Evolutionary conservation across 2,888 invertebrate genomes (phyloP).

Genomic region (Dysmachus trigonus): DNA sequence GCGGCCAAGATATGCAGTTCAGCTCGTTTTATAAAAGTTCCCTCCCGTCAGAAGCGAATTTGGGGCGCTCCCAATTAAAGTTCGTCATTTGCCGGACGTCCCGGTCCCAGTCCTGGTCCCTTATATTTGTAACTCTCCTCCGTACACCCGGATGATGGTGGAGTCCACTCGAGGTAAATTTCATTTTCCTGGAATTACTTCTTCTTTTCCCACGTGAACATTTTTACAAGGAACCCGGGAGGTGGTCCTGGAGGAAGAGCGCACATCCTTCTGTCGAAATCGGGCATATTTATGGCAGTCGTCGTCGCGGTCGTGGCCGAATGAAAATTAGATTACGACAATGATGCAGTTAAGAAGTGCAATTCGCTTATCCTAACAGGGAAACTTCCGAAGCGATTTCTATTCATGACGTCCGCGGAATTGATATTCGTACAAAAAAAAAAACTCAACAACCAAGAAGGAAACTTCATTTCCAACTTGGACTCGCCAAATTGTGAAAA

Average conservation of each 20-base stretch:
- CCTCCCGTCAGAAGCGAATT: not conserved
- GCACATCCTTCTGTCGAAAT: not conserved
- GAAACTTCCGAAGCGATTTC: conserved; percentile 12
- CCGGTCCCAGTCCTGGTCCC: no score
- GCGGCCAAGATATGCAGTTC: conserved; percentile 14
- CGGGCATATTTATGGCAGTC: not conserved
- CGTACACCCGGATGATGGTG: not conserved
- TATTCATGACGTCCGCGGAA: conserved; percentile 17
- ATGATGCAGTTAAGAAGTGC: conserved; percentile 11
- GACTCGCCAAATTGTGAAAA: not conserved
- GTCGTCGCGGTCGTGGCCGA: not conserved
- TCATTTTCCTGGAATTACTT: conserved; percentile 1
- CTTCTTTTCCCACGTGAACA: not conserved
- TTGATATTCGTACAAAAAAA: not conserved
- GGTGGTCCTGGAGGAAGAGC: not conserved
- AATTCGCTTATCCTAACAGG: conserved; percentile 19
- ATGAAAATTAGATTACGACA: conserved; percentile 16
- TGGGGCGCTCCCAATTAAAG: conserved; percentile 28
- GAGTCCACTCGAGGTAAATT: not conserved
- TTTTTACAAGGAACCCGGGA: not conserved
- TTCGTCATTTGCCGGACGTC: conserved; percentile 13
- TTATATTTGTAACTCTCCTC: conserved; percentile 20
- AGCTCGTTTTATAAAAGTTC: conserved; percentile 35
- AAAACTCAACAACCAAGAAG: not conserved
- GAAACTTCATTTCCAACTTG: not conserved